Evolutionary conservation across 2,113 vertebrate species (phyloP).

Genomic region (Lota lota): DNA sequence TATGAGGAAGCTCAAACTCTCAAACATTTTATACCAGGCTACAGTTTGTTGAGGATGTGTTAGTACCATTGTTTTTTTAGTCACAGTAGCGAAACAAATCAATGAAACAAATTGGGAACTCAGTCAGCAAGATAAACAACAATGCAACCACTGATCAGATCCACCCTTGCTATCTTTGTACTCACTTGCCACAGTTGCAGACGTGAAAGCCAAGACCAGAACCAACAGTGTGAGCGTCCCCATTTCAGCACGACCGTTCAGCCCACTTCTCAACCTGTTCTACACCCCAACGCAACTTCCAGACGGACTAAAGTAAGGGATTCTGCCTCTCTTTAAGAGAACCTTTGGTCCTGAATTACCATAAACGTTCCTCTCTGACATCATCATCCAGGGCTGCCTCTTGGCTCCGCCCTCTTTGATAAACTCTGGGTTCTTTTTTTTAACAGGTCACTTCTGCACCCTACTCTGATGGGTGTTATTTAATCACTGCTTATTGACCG

Average conservation of each 20-base stretch:
- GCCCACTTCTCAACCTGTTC: slow-evolving; percentile 40
- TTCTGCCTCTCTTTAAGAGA: slow-evolving; percentile 56
- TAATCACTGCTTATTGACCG: too few relatives aligned
- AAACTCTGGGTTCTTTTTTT: background rate
- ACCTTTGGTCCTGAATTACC: slow-evolving; percentile 48
- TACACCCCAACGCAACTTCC: slow-evolving; percentile 37
- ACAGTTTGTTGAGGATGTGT: too few relatives aligned
- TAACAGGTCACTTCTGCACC: background rate
- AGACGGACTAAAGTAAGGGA: slow-evolving; percentile 31
- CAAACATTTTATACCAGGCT: too few relatives aligned
- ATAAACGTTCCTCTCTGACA: slow-evolving; percentile 65
- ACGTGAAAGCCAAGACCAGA: slow-evolving; percentile 41
- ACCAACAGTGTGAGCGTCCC: slow-evolving; percentile 47
- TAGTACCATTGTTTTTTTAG: too few relatives aligned
- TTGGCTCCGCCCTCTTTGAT: slow-evolving; percentile 40
- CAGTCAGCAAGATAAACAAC: background rate
- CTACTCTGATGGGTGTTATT: background rate
- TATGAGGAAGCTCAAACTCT: background rate
- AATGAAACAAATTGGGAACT: background rate
- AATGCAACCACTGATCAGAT: background rate
- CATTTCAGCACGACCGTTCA: slow-evolving; percentile 42
- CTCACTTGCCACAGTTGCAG: slow-evolving; percentile 53
- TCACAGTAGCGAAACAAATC: background rate
- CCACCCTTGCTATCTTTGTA: slow-evolving; percentile 15
- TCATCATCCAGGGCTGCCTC: slow-evolving; percentile 37